Evolutionary conservation across 2,888 invertebrate species (phyloP).

Genomic region (Blera fallax): DNA sequence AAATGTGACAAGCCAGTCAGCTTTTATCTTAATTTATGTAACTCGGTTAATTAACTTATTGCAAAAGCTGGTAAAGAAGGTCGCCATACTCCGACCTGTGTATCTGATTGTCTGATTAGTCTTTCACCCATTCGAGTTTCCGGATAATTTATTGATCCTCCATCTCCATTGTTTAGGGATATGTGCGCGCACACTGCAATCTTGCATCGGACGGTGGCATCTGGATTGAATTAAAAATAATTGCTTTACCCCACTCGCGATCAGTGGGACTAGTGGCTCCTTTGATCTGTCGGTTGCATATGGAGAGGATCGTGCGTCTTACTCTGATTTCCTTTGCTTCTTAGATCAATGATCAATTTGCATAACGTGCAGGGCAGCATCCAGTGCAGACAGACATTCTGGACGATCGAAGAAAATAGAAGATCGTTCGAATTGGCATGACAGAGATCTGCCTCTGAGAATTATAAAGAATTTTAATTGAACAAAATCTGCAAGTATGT

Average conservation of each 20-base stretch:
- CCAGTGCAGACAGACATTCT: slow-evolving; percentile 28
- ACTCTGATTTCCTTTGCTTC: neutral
- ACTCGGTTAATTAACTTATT: slow-evolving; percentile 54
- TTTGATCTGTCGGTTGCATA: slow-evolving; percentile 55
- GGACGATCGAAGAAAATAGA: slow-evolving; percentile 11
- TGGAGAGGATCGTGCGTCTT: slow-evolving; percentile 47
- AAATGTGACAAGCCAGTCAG: slow-evolving; percentile 40
- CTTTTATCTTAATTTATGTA: slow-evolving; percentile 52
- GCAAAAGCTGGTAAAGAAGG: slow-evolving; percentile 6
- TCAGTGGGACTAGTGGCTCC: slow-evolving; percentile 11
- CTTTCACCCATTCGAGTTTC: slow-evolving; percentile 18
- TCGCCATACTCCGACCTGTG: neutral
- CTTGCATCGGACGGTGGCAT: slow-evolving; percentile 53
- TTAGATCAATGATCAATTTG: slow-evolving; percentile 58
- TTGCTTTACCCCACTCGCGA: slow-evolving; percentile 38
- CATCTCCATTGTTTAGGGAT: slow-evolving; percentile 24
- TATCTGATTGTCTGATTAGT: neutral
- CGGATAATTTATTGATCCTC: slow-evolving; percentile 56
- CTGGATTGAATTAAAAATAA: slow-evolving; percentile 69
- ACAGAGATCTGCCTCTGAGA: neutral
- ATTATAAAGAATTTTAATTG: slow-evolving; percentile 66
- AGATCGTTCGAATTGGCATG: slow-evolving; percentile 15
- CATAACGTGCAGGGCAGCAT: slow-evolving; percentile 44
- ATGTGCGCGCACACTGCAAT: neutral
- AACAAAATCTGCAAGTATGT: slow-evolving; percentile 62